Evolutionary conservation across 2,888 invertebrate species (phyloP), one percentile per base, ranked within the genome.

Genomic region (Meandrusa payeni): DNA sequence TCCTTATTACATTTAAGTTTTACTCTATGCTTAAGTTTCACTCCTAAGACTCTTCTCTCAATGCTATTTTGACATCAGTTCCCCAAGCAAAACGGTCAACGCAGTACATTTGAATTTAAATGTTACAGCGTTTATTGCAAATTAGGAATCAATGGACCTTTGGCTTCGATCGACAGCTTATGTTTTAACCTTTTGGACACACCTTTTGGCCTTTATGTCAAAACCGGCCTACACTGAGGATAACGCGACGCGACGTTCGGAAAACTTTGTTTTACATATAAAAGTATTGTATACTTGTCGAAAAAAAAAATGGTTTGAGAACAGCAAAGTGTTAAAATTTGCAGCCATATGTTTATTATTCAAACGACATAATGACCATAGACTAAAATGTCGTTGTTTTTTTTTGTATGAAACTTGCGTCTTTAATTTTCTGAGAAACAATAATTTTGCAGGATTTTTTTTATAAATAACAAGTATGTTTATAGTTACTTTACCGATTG

Each of bases 111-210:
- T 15, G 5, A 15, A 42, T 29, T 28, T 7, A 28, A 24, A 24
- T 28, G 15, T 23, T 9, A 28, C 11, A 5, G 9, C 13, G 9
- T 28, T 36, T 17, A 19, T 29, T 36, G 36, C 36, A 22, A 42
- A 42, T 42, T 15, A 22, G 15, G 10, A 29, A 19, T 31, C 20
- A 17, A 11, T 23, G 27, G 17, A 32, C 20, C 31, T 42, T 43
- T 43, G 42, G 7, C 23, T 28, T 17, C 7, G 5, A 26, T 15
- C 22, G 12, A 19, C 32, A 13, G 28, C 26, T 44, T 28, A 9
- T 5, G 32, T 22, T 42, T 11, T 39, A 33, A 44, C 39, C 39
- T 39, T 39, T 44, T 33, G 32, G 38, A 39, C 39, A 23, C 32
- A 39, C 32, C 27, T 39, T 28, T 20, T 34, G 28, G 11, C 33